These are phyloP conservation scores for Campoplex nolae DNA, from an alignment of 2,888 invertebrate genomes.

Conservation along the genomic window DNA sequence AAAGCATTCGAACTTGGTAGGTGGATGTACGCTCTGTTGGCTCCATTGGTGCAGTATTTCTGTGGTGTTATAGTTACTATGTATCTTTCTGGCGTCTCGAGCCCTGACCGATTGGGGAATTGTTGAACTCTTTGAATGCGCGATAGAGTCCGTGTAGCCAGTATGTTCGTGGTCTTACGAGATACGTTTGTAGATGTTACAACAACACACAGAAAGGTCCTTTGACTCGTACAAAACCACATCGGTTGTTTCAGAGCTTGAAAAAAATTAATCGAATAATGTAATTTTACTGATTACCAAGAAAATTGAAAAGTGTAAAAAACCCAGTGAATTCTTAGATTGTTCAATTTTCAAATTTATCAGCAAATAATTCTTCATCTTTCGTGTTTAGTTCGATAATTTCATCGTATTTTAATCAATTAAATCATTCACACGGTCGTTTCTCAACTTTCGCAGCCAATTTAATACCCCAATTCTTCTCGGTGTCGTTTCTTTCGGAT, in stretches of 20 bases:
- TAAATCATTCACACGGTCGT: no score
- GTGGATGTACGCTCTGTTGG: constrained; percentile 28
- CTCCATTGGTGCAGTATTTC: constrained; percentile 17
- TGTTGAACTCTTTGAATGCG: constrained; percentile 33
- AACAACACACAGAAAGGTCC: constrained; percentile 24
- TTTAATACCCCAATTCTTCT: neutral
- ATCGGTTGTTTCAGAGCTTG: constrained; percentile 43
- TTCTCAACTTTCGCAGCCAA: no score
- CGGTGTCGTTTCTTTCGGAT: neutral
- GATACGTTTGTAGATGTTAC: constrained; percentile 38
- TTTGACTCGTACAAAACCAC: constrained; percentile 17
- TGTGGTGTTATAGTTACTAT: constrained; percentile 27
- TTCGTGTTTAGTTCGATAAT: no score
- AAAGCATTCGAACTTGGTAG: constrained; percentile 9
- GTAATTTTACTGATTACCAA: neutral
- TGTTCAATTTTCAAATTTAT: neutral
- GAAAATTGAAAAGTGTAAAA: no score
- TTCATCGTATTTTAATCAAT: no score
- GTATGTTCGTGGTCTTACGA: constrained; percentile 58
- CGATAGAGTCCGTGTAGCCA: constrained; percentile 25
- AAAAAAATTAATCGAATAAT: neutral
- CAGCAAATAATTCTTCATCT: no score
- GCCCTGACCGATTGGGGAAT: constrained; percentile 40
- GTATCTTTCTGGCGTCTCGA: neutral
- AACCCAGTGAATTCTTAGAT: no score